Evolutionary conservation across 2,113 vertebrate genomes (phyloP).

Genomic region (Reinhardtius hippoglossoides): DNA sequence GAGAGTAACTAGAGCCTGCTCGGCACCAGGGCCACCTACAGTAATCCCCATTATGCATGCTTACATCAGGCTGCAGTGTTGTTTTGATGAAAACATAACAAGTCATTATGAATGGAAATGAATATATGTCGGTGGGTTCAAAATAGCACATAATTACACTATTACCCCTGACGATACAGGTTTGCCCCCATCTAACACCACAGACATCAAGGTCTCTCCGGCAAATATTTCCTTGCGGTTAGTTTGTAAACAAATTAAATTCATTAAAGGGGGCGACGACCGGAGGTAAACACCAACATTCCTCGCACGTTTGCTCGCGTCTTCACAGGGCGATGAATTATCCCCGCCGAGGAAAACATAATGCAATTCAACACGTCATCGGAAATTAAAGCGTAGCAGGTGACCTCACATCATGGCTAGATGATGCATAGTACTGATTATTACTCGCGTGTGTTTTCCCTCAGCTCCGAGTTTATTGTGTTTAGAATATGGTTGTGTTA

Average conservation of each 20-base stretch:
- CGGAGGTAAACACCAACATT: conserved; percentile 61
- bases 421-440: conserved; percentile 49
- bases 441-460: conserved; percentile 37
- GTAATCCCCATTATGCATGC: conserved; percentile 77
- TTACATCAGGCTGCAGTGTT: conserved; percentile 78
- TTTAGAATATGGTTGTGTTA: conserved; percentile 60
- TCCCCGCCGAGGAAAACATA: conserved; percentile 30
- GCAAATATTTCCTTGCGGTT: conserved; percentile 79
- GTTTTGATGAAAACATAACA: conserved; percentile 80
- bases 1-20: conserved; percentile 61
- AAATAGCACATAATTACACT: conserved; percentile 84
- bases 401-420: conserved; percentile 28
- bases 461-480: conserved; percentile 46
- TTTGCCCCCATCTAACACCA: conserved; percentile 71
- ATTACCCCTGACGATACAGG: conserved; percentile 80
- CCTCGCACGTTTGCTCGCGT: conserved; percentile 34
- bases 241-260: conserved; percentile 80
- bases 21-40: conserved; percentile 47
- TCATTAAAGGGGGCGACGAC: conserved; percentile 61
- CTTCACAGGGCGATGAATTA: conserved; percentile 21
- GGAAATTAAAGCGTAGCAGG: conserved; percentile 35
- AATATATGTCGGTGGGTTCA: conserved; percentile 81
- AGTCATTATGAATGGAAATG: conserved; percentile 84
- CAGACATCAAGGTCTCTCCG: conserved; percentile 75
- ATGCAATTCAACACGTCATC: conserved; percentile 25